Evolutionary conservation across 2,888 invertebrate genomes (phyloP), one percentile per base, ranked within the genome.

Genomic region (Erynnis tages): DNA sequence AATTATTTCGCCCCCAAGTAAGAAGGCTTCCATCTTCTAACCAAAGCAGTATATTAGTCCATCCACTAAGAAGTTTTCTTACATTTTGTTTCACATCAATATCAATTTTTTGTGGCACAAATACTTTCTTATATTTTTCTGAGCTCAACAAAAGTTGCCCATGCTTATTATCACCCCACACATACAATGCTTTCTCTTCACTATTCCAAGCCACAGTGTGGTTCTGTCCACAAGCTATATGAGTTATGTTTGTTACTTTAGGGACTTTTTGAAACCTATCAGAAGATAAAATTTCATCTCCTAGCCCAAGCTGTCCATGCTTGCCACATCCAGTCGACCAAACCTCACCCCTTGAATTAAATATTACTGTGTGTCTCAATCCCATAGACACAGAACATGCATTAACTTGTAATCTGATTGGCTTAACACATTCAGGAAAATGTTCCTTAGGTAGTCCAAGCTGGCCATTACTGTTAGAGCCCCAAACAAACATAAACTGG

Each of bases 81-180:
- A 93, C 88, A 54, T 84, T 77, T 54, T 91, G 88, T 58, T 91
- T 91, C 38, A 90, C 85, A 74, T 80, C 76, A 70, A 92, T 90
- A 58, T 91, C 88, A 65, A 91, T 83, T 75, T 91, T 91, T 65
- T 90, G 84, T 40, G 91, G 91, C 50, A 79, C 82, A 67, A 79
- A 90, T 57, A 91, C 79, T 69, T 83, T 91, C 56, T 75, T 78
- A 54, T 88, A 89, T 58, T 89, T 88, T 43, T 82, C 79, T 47
- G 89, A 79, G 62, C 91, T 91, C 6, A 92, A 67, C 7, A 94
- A 92, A 44, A 95, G 79, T 70, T 97, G 97, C 0, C 96, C 94
- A 76, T 93, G 93, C 77, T 93, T 95, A 69, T 96, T 97, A 66
- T 95, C 95, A 17, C 97, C 97, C 92, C 96, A 95, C 8, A 90